Evolutionary conservation across 92 coral and sea anemone genomes (phyloP), one percentile per base, ranked within the genome.

Genomic region (Anthopleura xanthogrammica): DNA sequence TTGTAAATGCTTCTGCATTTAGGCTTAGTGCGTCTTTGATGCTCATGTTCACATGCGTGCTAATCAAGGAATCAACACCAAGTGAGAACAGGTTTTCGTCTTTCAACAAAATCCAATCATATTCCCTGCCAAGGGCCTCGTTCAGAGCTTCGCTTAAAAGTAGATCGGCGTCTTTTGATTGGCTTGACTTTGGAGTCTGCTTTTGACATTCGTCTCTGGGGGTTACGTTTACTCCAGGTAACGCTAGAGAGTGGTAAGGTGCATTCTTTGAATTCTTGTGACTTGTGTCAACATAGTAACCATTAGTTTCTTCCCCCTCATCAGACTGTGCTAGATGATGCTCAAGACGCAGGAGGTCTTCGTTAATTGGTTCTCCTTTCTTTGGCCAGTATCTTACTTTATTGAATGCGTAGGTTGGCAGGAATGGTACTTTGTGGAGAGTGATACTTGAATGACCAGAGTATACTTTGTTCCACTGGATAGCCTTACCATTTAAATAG

Each of bases 71-170:
- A 11, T 68, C 74, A 24, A 68, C 74, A 29, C 74, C 74, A 22
- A 68, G 74, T 68, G 74, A 68, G 74, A 68, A 68, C 41, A 68
- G 74, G 43, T 68, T 68, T 68, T 68, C 74, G 74, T 68, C 74
- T 68, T 68, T 68, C 16, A 68, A 12, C 74, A 29, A 3, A 16
- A n/a, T 20, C 74, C 74, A 68, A 24, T 68, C 74, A 29, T 68
- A 68, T 29, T 68, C 74, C 42, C 41, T 24, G 12, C 74, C 74
- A 68, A 68, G 74, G 14, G 74, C 74, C 29, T 68, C 74, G 29
- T 68, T 68, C 14, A 68, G 74, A 68, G 74, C 74, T 68, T 68
- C 74, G 14, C 74, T 22, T 68, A 68, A 68, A 68, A 68, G 74
- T 68, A 29, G 24, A 68, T 12, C 41, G 9, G 74, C 74, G 16